Evolutionary conservation across 92 coral and sea anemone genomes (phyloP).

Genomic region (Plumapathes pennacea): DNA sequence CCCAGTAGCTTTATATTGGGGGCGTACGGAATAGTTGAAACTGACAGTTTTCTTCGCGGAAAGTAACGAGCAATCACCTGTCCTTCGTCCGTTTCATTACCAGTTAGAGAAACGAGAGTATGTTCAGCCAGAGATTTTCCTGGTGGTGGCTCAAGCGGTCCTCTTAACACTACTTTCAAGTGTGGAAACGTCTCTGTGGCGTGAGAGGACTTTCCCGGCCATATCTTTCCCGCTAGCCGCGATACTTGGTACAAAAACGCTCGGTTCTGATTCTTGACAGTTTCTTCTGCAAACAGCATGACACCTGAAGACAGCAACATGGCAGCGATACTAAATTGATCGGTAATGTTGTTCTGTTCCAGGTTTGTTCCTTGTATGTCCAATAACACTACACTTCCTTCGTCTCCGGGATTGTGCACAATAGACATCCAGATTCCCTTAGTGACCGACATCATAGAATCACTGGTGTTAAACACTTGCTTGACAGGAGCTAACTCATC

Average conservation of each 20-base stretch:
- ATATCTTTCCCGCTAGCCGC: conserved; percentile 52
- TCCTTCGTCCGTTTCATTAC: conserved; percentile 15
- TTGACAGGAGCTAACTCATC: conserved; percentile 8
- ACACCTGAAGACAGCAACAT: conserved; percentile 56
- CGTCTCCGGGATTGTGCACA: conserved; percentile 15
- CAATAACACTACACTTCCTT: conserved; percentile 25
- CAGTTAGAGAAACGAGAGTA: conserved; percentile 10
- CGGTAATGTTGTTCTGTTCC: conserved; percentile 51
- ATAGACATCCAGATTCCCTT: conserved; percentile 59
- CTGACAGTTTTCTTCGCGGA: conserved; percentile 25
- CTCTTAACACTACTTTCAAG: conserved; percentile 40
- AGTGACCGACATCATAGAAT: conserved; percentile 42
- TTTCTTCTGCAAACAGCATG: conserved; percentile 40
- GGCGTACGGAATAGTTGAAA: conserved; percentile 33
- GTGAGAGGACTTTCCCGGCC: conserved; percentile 13
- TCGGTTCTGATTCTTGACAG: conserved; percentile 40
- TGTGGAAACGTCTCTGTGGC: conserved; percentile 15
- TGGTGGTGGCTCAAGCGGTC: conserved; percentile 46
- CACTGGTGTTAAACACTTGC: conserved; percentile 60
- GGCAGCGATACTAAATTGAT: conserved; percentile 61
- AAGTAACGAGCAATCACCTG: conserved; percentile 35
- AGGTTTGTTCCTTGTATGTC: conserved; percentile 64
- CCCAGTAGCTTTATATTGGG: conserved; percentile 20
- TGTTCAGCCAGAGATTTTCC: conserved; percentile 16
- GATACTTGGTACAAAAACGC: conserved; percentile 63